These are phyloP conservation scores for Drosophila neonasuta DNA, from an alignment of 2,888 invertebrate genomes.

Conservation along the genomic window DNA sequence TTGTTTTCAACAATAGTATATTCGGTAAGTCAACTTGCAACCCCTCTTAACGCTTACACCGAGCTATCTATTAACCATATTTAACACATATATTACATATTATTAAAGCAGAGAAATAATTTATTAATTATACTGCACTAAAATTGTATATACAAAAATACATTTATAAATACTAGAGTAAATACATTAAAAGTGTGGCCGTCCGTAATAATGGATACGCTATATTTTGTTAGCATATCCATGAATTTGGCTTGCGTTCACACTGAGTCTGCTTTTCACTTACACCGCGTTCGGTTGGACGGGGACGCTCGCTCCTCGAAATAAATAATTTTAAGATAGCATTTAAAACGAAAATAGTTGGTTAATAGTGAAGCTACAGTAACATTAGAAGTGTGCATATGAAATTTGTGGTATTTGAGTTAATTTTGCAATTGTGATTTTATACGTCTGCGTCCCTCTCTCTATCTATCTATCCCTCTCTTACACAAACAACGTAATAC, in stretches of 20 bases:
- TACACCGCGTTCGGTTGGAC: slow-evolving; percentile 56
- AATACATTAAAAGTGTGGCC: background rate
- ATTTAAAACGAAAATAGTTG: slow-evolving; percentile 41
- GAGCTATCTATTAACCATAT: no score
- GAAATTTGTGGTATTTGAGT: slow-evolving; percentile 19
- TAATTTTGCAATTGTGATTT: slow-evolving; percentile 15
- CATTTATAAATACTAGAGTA: no score
- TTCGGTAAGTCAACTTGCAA: background rate
- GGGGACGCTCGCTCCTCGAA: slow-evolving; percentile 49
- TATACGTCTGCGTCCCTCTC: slow-evolving; percentile 26
- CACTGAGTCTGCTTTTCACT: slow-evolving; percentile 53
- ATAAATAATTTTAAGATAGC: slow-evolving; percentile 63
- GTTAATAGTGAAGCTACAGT: slow-evolving; percentile 3
- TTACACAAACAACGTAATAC: slow-evolving; percentile 35
- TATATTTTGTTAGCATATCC: slow-evolving; percentile 1
- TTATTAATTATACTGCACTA: no score
- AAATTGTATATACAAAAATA: background rate
- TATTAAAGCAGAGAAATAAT: no score
- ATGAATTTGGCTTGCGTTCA: slow-evolving; percentile 24
- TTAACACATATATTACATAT: no score
- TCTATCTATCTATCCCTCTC: slow-evolving; percentile 3
- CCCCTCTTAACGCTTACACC: background rate
- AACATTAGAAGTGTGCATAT: slow-evolving; percentile 15
- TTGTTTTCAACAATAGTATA: background rate
- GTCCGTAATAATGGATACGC: background rate